These are phyloP conservation scores for Lepidostoma basale DNA, from an alignment of 1,140 invertebrate genomes.

Conservation along the genomic window DNA sequence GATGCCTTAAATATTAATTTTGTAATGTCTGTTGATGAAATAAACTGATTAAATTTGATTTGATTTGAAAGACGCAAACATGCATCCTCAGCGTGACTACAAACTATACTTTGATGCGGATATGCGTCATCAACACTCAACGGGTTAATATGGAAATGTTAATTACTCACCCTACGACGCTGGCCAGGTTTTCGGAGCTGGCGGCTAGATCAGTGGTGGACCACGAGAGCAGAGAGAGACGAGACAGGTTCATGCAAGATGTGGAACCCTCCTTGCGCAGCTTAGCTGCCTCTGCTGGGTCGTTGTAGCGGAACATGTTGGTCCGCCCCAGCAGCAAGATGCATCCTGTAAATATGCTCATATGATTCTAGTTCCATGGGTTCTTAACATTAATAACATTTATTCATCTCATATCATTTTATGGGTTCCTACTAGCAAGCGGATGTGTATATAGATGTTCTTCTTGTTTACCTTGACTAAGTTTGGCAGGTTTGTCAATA, in stretches of 20 bases:
- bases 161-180: conserved; percentile 39
- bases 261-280: conserved; percentile 73
- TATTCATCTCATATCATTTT: no score
- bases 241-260: conserved; percentile 75
- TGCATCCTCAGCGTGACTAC: no score
- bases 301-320: conserved; percentile 93
- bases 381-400: no score
- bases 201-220: conserved; percentile 82
- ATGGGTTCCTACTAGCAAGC: no score
- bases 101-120: no score
- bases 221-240: conserved; percentile 83
- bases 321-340: conserved; percentile 86
- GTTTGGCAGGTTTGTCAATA: conserved; percentile 73
- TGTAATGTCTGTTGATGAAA: no score
- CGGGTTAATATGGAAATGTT: neutral
- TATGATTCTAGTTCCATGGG: no score
- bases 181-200: conserved; percentile 72
- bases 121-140: no score
- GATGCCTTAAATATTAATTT: no score
- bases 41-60: no score
- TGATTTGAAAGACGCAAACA: no score
- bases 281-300: conserved; percentile 88
- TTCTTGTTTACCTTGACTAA: conserved; percentile 75
- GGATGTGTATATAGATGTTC: no score
- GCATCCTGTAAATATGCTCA: conserved; percentile 73